Base-by-base conservation (phyloP, 2,797 vertebrate species). In the Lerista edwardsae region DNA sequence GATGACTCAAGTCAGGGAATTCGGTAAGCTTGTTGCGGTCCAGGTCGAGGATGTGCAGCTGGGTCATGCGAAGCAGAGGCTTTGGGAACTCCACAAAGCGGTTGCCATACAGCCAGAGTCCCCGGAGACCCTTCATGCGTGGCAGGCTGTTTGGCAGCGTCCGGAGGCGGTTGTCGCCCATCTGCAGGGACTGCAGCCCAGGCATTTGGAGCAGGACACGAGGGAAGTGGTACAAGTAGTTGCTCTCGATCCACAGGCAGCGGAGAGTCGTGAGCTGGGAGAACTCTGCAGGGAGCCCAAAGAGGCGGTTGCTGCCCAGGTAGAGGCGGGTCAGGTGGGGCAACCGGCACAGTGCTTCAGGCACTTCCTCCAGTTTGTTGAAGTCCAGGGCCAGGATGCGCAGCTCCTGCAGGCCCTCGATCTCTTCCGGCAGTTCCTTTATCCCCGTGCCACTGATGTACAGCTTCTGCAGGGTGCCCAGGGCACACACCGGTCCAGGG, bases 231-330 rank as follows among this genome's bases (percentile, higher is more conserved):
- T 97, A 95, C 92, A 99, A 94, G 95, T 96, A 97, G 95, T 99
- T 99, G 89, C 97, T 97, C 88, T 99, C 98, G 47, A 99, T 88
- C 98, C 98, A 99, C n/a, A 99, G 96, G 93, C 97, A 98, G 86
- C 98, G 97, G 80, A 99, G 96, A 82, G 93, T 98, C 94, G 95
- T 97, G 83, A 99, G 96, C 93, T 96, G 97, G 72, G 87, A 93
- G 85, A 99, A 93, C 84, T 98, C 94, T 0, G 96, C 84, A 0
- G 98, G 98, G 64, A 99, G 96, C 87, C 39, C 94, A 93, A 96
- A 97, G 82, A 99, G 95, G 44, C 98, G 96, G 94, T 99, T 99
- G 95, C 97, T 97, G 83, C 98, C 98, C 93, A 99, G 93, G 94
- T 99, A 99, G 86, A 99, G 97, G 71, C 97, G 95, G 0, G 97